phyloP scores from a whole-genome alignment of 2,888 invertebrate genomes.

The Notodonta ziczac region DNA sequence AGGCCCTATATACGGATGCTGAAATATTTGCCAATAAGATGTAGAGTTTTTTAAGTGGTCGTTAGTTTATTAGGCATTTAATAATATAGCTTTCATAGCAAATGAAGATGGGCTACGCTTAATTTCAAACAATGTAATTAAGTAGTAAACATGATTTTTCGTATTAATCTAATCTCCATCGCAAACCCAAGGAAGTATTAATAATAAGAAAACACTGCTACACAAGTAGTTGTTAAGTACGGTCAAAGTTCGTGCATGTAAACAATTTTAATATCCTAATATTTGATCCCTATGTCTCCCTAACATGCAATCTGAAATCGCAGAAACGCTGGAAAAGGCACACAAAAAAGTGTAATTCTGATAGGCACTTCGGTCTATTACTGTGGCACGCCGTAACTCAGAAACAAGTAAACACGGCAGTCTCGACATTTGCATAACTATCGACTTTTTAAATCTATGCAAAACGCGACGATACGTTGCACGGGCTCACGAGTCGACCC shows the following conservation, averaged over 20 bases:
- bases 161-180: too few species aligned
- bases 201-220: background rate
- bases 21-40: too few species aligned
- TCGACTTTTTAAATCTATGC: conserved; percentile 84
- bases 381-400: conserved; percentile 78
- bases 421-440: conserved; percentile 79
- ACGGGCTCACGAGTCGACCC: conserved; percentile 70
- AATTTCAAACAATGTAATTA: too few species aligned
- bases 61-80: too few species aligned
- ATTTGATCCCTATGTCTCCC: conserved; percentile 52
- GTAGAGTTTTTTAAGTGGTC: too few species aligned
- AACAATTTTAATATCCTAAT: conserved; percentile 50
- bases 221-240: background rate
- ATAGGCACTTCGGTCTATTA: conserved; percentile 74
- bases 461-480: conserved; percentile 81
- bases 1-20: too few species aligned
- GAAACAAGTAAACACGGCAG: conserved; percentile 81
- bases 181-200: conserved; percentile 1
- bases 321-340: conserved; percentile 47
- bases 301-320: conserved; percentile 64
- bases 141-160: too few species aligned
- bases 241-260: conserved; percentile 41
- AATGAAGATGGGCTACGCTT: too few species aligned
- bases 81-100: too few species aligned
- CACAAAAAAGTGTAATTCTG: conserved; percentile 70